A percentile compares a stretch with the other conserved stretches of the same genome.
Evolutionary conservation across 1,140 invertebrate genomes (phyloP).

Genomic region (Ruditapes philippinarum): DNA sequence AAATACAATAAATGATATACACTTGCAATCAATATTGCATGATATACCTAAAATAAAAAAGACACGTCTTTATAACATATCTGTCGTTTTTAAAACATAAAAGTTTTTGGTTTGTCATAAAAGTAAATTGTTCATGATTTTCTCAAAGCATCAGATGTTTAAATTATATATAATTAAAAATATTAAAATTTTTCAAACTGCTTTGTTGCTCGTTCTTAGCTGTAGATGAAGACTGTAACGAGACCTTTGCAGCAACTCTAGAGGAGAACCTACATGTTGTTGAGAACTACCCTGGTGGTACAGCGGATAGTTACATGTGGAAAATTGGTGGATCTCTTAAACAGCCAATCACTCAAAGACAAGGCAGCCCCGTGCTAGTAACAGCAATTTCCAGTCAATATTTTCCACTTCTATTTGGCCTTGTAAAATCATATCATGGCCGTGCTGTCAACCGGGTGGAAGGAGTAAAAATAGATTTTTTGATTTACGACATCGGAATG

Average conservation of each 20-base stretch:
- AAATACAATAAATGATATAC: no score
- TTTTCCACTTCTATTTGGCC: neutral
- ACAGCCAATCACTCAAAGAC: neutral
- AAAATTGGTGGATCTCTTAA: neutral
- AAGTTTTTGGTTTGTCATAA: no score
- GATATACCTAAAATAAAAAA: no score
- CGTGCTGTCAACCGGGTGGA: neutral
- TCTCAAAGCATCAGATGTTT: no score
- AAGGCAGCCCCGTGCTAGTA: neutral
- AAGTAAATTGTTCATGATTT: no score
- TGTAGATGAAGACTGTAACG: neutral
- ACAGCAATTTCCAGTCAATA: neutral
- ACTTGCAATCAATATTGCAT: no score
- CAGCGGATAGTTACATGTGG: slow-evolving; percentile 5
- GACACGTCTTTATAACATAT: no score
- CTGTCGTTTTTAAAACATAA: no score
- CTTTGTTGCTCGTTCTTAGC: neutral
- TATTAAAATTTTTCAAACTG: no score
- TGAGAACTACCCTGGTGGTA: neutral
- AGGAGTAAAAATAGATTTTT: neutral
- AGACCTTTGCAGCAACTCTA: neutral
- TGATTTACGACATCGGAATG: neutral
- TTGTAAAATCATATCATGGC: neutral
- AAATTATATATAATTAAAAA: no score
- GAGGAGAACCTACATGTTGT: slow-evolving; percentile 2